Evolutionary conservation across 2,113 vertebrate genomes (phyloP), one percentile per base, ranked within the genome.

Genomic region (Oceanites oceanicus): DNA sequence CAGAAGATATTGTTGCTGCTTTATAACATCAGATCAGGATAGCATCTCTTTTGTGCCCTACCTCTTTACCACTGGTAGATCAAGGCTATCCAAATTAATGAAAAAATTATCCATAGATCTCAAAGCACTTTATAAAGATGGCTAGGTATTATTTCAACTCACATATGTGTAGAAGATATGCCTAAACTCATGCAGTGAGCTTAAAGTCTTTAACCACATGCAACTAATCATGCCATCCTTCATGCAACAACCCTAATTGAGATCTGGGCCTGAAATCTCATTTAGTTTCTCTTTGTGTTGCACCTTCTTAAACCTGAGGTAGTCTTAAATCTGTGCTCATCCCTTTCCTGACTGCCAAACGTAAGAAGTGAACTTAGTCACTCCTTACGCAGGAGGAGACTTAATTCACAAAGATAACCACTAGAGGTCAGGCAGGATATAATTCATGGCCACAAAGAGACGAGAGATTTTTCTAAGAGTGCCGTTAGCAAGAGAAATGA

Each of bases 371-470:
- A 47, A 71, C 5, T 21, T 20, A 8, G 29, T 29, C 15, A 3
- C 2, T 40, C 23, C 1, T 6, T 22, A 17, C 0, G 1, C 38
- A 30, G 59, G 26, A 86, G 42, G n/a, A 72, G 27, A 13, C 13
- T 83, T 80, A 55, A 18, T 80, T 96, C 78, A 29, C 2, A 9
- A 49, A 44, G 15, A 34, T 3, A 91, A 49, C 95, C 95, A 86
- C 95, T 94, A 97, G 96, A 97, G 91, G 96, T 95, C 97, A 97
- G 95, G 62, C 88, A 23, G 82, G 67, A 85, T 63, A 58, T 42
- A 73, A 83, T 26, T 77, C 66, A 73, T 26, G 47, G 19, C 14
- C 38, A 11, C 23, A 26, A 23, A 6, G 44, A 79, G 25, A 9
- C 2, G 3, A 25, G 22, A 34, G 18, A 44, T 55, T 9, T 21